A percentile compares a stretch with the other conserved stretches of the same genome.
phyloP scores from a whole-genome alignment of 2,113 vertebrate genomes.

The Eptesicus fuscus region DNA sequence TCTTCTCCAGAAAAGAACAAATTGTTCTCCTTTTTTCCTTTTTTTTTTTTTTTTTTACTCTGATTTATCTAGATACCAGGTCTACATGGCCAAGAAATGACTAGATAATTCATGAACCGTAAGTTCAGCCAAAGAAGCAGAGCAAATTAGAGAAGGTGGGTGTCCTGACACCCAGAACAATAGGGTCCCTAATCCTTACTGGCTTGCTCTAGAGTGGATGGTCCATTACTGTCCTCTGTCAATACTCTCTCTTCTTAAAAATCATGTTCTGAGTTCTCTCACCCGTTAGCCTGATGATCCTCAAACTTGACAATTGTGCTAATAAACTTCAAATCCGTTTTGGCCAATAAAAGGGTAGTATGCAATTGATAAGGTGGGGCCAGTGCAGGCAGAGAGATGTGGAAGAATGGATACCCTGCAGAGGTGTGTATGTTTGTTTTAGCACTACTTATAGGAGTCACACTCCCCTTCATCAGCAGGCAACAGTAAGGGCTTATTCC shows the following conservation, averaged over 20 bases:
- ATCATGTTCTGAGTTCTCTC: neutral
- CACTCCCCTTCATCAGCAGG: neutral
- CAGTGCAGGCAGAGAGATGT: neutral
- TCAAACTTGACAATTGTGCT: neutral
- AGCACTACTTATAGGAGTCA: neutral
- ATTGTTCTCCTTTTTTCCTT: neutral
- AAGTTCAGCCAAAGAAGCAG: neutral
- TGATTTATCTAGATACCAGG: neutral
- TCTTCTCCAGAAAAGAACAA: neutral
- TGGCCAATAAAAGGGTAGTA: neutral
- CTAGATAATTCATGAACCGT: neutral
- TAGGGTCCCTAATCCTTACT: neutral
- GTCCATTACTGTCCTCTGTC: neutral
- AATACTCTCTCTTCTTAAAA: conserved; percentile 24
- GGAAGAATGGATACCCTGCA: neutral
- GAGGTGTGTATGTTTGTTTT: neutral
- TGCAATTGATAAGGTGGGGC: neutral
- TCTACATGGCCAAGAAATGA: neutral
- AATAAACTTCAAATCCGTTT: neutral
- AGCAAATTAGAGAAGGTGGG: neutral
- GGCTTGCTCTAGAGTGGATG: neutral
- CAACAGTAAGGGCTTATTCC: neutral
- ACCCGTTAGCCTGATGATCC: neutral
- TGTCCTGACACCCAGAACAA: neutral
- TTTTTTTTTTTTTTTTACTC: neutral